phyloP scores from a whole-genome alignment of 2,113 vertebrate genomes.

The Anarrhichthys ocellatus region DNA sequence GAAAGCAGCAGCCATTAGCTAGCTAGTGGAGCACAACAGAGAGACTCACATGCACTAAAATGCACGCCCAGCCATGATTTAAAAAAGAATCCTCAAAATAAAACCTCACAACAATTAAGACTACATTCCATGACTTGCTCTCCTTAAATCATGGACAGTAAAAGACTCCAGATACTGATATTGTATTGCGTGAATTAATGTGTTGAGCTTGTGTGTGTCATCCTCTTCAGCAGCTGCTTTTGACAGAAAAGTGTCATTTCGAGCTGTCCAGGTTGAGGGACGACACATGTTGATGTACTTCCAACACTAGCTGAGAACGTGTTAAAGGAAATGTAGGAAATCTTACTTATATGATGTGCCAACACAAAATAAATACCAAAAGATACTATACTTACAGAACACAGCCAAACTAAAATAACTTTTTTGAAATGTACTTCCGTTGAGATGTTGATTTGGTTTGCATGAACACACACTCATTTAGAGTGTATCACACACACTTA shows the following conservation, averaged over 20 bases:
- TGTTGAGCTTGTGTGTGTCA: not conserved
- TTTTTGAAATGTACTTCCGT: not conserved
- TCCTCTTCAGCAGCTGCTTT: not conserved
- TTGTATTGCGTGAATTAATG: not conserved
- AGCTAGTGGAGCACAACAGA: no score
- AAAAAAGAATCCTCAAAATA: not conserved
- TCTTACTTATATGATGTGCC: not conserved
- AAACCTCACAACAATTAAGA: not conserved
- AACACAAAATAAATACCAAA: not conserved
- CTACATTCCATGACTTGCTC: no score
- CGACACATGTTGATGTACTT: not conserved
- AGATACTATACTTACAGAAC: not conserved
- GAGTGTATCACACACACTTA: slow-evolving; percentile 50
- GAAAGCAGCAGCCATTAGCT: no score
- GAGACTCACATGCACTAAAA: no score
- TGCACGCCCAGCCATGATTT: no score
- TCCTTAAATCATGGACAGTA: not conserved
- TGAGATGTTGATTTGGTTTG: slow-evolving; percentile 6
- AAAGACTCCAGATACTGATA: not conserved
- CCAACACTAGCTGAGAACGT: not conserved
- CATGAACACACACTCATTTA: slow-evolving; percentile 2
- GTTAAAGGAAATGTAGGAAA: not conserved
- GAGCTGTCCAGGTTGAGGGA: not conserved
- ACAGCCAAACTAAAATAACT: not conserved
- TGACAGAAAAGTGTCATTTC: not conserved